Conservation (phyloP, 2,797 vertebrate species). For the Heterohyrax brucei region DNA sequence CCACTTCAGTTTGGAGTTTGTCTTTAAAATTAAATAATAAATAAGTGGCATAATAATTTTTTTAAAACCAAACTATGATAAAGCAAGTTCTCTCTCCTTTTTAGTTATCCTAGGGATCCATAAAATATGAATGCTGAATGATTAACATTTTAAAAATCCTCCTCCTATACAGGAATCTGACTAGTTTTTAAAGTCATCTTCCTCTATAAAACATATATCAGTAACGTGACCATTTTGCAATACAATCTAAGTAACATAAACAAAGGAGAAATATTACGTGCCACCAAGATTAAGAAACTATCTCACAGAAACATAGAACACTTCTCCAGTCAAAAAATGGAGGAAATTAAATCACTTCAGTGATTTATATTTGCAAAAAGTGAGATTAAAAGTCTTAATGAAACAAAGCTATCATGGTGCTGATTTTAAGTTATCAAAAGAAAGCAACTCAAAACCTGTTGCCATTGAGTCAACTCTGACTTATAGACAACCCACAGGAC, state of each 20-base stretch:
- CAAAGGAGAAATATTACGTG: constrained; percentile 74
- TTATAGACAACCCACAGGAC: too few species aligned
- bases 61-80: constrained; percentile 61
- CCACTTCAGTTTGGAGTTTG: constrained; percentile 79
- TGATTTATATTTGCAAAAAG: constrained; percentile 73
- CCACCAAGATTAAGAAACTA: constrained; percentile 76
- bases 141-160: constrained; percentile 69
- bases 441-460: constrained; percentile 41
- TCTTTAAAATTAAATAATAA: constrained; percentile 86
- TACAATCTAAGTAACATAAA: constrained; percentile 78
- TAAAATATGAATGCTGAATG: constrained; percentile 72
- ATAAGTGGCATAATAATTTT: constrained; percentile 78
- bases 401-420: constrained; percentile 66
- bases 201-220: constrained; percentile 70
- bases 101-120: constrained; percentile 69
- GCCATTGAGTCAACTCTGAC: too few species aligned
- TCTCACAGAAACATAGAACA: constrained; percentile 80
- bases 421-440: constrained; percentile 67
- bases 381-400: constrained; percentile 63
- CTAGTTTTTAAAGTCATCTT: constrained; percentile 71
- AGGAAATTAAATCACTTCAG: constrained; percentile 74
- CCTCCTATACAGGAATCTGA: constrained; percentile 44
- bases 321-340: constrained; percentile 76
- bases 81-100: constrained; percentile 67
- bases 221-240: constrained; percentile 75